Base-by-base conservation (phyloP, 2,113 vertebrate genomes). In the Crotophaga sulcirostris region DNA sequence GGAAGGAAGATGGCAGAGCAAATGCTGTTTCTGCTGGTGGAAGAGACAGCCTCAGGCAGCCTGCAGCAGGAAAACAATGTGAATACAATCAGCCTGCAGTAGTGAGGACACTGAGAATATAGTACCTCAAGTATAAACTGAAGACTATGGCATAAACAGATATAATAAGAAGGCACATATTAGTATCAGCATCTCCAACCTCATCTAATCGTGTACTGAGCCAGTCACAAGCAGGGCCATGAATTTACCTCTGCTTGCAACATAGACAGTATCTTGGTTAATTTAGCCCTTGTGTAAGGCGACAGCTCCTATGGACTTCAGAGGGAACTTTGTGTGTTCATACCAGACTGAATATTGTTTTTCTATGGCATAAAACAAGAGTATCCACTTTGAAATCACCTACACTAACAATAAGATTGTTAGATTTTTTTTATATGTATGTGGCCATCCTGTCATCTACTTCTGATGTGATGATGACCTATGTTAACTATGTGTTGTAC, bases 131-230 rank as follows among this genome's bases (percentile, higher is more conserved):
- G 28, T 20, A 75, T 56, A 55, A 81, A 23, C 8, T 3, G 4
- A 15, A 45, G 45, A 5, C 23, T 87, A 49, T 16, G 5, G 3
- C 15, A 56, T 47, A 34, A 81, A 75, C 15, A 78, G 28, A 47
- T 44, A 10, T 15, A 44, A 17, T 26, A 55, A 84, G 52, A 33
- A 69, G 16, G 4, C 15, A 63, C 8, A 42, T 1, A 12, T 4
- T 20, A 56, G 0, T 9, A 23, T 45, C 17, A 83, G 5, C 23
- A 7, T 44, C 47, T 75, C 21, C 28, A 56, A 2, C 3, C 49
- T 52, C 1, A 0, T 31, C 9, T 73, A 11, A 49, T 23, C 0
- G 0, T 51, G 5, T 11, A 17, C 6, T 7, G 11, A 91, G 45
- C 26, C 44, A 73, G n/a, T 38, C 33, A 62, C 7, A 21, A 82